Evolutionary conservation across 2,888 invertebrate genomes (phyloP).

Genomic region (Nephrotoma appendiculata): DNA sequence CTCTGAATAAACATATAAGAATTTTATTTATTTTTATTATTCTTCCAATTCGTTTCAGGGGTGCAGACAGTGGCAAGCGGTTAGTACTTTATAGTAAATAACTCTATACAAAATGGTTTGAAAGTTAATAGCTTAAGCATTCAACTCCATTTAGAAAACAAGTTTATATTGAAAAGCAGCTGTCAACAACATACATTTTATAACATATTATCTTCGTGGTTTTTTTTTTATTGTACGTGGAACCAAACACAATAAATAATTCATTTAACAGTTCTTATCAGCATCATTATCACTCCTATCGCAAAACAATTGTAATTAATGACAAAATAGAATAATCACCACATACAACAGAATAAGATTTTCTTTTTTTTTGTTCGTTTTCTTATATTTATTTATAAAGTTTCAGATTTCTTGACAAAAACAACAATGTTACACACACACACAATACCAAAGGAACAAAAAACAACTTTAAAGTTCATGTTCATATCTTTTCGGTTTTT

Average conservation of each 20-base stretch:
- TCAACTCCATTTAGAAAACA: background rate
- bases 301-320: background rate
- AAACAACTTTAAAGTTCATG: background rate
- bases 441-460: background rate
- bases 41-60: too few species aligned
- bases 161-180: background rate
- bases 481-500: background rate
- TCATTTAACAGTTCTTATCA: background rate
- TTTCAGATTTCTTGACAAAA: background rate
- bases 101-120: too few species aligned
- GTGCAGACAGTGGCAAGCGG: too few species aligned
- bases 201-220: background rate
- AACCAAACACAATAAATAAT: background rate
- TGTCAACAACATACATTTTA: background rate
- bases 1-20: too few species aligned
- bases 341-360: background rate
- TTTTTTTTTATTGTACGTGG: background rate
- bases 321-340: background rate
- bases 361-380: background rate
- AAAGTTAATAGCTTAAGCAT: background rate
- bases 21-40: too few species aligned
- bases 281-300: background rate
- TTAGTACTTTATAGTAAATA: too few species aligned
- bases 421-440: background rate
- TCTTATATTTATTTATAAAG: background rate